phyloP scores from a whole-genome alignment of 2,797 vertebrate genomes.

The Pelochelys cantorii region DNA sequence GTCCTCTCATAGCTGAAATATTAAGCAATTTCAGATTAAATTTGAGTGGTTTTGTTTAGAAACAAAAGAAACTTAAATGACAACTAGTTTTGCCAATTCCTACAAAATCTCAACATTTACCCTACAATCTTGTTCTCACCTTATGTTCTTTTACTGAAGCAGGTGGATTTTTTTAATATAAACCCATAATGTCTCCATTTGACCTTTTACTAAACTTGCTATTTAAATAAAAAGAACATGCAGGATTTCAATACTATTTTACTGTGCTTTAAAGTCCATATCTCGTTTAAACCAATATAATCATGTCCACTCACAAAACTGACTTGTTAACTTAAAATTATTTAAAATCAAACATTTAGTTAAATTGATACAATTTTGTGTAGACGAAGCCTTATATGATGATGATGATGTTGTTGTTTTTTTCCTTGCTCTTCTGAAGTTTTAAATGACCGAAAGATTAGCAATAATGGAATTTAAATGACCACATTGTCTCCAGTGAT shows the following conservation, averaged over 20 bases:
- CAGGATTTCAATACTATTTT: neutral
- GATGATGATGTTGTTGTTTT: neutral
- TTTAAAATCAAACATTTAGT: neutral
- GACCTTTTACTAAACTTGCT: neutral
- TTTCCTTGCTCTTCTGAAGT: neutral
- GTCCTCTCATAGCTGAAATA: conserved; percentile 7
- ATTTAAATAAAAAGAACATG: neutral
- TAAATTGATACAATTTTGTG: neutral
- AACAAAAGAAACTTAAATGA: conserved; percentile 6
- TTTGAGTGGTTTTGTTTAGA: neutral
- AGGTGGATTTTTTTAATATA: neutral
- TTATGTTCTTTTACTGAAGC: neutral
- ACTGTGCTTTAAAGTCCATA: neutral
- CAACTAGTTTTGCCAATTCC: neutral
- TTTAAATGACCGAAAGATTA: neutral
- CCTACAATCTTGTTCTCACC: neutral
- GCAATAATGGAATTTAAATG: too few relatives aligned
- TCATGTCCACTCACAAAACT: neutral
- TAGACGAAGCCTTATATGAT: neutral
- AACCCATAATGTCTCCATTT: neutral
- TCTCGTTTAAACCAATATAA: neutral
- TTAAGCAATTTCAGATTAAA: neutral
- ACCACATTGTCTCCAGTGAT: neutral
- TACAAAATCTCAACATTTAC: conserved; percentile 29
- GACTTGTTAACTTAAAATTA: neutral